Percentiles rank a stretch among this genome's conserved stretches.
Conservation (phyloP, 2,888 invertebrate species). For the Pristionchus maxplancki region DNA sequence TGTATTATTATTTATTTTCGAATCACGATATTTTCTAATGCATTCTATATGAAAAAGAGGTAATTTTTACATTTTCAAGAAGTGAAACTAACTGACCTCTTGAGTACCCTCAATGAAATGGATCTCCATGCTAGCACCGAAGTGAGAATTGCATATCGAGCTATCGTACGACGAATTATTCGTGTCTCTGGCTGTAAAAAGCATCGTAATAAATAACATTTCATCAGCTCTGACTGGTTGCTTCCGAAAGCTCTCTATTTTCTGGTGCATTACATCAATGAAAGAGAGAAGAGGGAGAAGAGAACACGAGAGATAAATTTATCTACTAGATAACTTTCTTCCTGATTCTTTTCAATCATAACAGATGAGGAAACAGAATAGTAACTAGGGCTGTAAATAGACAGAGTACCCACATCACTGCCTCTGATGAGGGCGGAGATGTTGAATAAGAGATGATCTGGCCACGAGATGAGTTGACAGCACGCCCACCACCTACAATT, state of each 20-base stretch:
- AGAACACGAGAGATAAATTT: background rate
- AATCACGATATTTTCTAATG: too few relatives aligned
- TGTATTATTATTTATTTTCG: too few relatives aligned
- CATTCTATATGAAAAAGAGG: too few relatives aligned
- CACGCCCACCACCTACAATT: constrained; percentile 72
- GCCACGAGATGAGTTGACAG: constrained; percentile 72
- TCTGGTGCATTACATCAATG: background rate
- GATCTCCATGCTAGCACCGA: constrained; percentile 79
- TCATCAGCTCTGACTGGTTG: background rate
- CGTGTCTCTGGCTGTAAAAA: constrained; percentile 71
- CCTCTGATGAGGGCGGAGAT: constrained; percentile 70
- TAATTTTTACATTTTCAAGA: background rate
- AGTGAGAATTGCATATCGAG: constrained; percentile 78
- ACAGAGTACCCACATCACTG: constrained; percentile 61
- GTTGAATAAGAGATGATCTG: constrained; percentile 70
- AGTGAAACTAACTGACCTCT: constrained; percentile 52
- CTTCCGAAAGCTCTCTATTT: background rate
- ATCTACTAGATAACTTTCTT: background rate
- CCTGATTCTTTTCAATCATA: too few relatives aligned
- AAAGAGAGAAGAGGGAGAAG: background rate
- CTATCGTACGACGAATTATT: constrained; percentile 78
- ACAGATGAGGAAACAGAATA: background rate
- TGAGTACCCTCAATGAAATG: constrained; percentile 75
- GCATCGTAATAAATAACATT: background rate
- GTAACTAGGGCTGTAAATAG: background rate